Base-by-base conservation (phyloP, 2,888 invertebrate genomes). In the Cephonodes hylas region DNA sequence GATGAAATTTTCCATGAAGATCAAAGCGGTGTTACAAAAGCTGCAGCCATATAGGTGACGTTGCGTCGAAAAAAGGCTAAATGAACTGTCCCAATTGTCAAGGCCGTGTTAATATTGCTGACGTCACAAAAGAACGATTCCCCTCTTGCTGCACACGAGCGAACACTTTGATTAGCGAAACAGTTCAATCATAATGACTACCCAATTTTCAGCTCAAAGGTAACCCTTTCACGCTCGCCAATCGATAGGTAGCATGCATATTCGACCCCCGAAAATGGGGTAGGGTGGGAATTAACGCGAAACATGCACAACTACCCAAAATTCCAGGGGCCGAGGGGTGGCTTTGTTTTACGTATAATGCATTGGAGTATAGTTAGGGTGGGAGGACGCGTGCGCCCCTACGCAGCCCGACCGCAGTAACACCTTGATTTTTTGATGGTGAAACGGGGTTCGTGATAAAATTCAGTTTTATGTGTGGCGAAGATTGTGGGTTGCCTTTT, bases 291-390 rank as follows among this genome's bases (percentile, higher is more conserved):
- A 85, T 88, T 88, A 83, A 74, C 82, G 73, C 73, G 71, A 73
- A 77, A 82, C 84, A 85, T 89, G 90, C 91, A 90, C 86, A 86
- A 86, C 86, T 89, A 89, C 84, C 81, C 74, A 73, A 82, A 83
- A 80, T 81, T 80, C 77, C 80, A 72, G 80, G 82, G 81, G 74
- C 76, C 74, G 63, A 53, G 59, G 61, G 60, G 80, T 71, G 80
- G 83, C 79, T 79, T 79, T 83, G 83, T 82, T 84, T 83, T 81
- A 86, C 82, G 81, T 89, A 88, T 90, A 89, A 85, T 90, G 91
- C 90, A 90, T 81, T 88, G 80, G 80, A 85, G 83, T 89, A 88
- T 86, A 86, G 84, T 71, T 66, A 65, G 74, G 72, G 76, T 71
- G 77, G 72, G 73, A 67, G 74, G 69, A 69, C 72, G 66, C 65